These are phyloP conservation scores for Pimpla rufipes DNA, from an alignment of 2,888 invertebrate genomes.

Conservation along the genomic window DNA sequence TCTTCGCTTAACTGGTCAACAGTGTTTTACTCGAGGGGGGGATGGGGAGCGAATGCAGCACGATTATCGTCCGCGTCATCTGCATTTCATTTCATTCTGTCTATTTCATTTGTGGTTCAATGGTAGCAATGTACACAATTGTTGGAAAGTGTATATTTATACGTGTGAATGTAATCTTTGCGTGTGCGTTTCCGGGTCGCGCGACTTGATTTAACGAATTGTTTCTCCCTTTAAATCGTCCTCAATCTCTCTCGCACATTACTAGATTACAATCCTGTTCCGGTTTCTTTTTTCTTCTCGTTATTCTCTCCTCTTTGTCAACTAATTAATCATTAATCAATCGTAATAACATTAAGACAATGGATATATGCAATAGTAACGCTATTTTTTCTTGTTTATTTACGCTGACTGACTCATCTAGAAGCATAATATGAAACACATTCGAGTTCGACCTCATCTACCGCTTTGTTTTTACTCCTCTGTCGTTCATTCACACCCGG, in stretches of 20 bases:
- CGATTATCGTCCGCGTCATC: conserved; percentile 46
- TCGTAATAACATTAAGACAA: conserved; percentile 76
- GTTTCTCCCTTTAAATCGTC: conserved; percentile 6
- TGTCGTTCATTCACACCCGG: conserved; percentile 54
- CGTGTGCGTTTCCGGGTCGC: conserved; percentile 60
- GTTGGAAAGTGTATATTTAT: conserved; percentile 43
- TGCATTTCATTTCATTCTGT: conserved; percentile 56
- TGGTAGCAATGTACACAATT: conserved; percentile 40
- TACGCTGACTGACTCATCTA: conserved; percentile 75
- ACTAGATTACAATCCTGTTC: conserved; percentile 67
- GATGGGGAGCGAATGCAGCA: conserved; percentile 1
- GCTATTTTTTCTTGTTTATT: conserved; percentile 66
- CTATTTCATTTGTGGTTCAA: conserved; percentile 45
- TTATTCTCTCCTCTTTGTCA: conserved; percentile 47
- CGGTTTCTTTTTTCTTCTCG: conserved; percentile 36
- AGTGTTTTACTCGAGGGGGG: conserved; percentile 30
- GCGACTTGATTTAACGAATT: conserved; percentile 48
- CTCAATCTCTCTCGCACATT: conserved; percentile 6
- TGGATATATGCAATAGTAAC: conserved; percentile 73
- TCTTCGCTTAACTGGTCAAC: conserved; percentile 53
- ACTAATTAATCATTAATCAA: conserved; percentile 75
- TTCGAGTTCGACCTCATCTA: conserved; percentile 70
- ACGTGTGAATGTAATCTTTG: conserved; percentile 42
- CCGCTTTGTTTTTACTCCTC: conserved; percentile 55
- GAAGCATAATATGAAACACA: conserved; percentile 76